phyloP scores from a whole-genome alignment of 2,888 invertebrate species.

The Oscheius onirici region DNA sequence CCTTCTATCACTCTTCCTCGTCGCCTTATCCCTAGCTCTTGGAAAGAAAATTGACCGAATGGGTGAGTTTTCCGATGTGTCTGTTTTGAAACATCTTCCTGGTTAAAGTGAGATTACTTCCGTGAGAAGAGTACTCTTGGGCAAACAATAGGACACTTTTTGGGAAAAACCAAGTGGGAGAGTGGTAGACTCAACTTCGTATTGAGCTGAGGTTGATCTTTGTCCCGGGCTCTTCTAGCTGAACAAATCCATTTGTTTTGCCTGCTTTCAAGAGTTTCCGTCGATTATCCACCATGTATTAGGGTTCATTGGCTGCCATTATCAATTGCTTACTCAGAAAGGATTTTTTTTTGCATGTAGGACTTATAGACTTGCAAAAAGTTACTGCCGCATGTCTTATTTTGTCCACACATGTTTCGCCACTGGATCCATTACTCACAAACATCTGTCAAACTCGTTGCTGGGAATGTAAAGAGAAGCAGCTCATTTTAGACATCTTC shows the following conservation, averaged over 20 bases:
- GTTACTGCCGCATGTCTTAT: background rate
- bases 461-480: background rate
- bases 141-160: background rate
- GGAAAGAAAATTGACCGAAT: conserved; percentile 69
- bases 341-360: too few relatives aligned
- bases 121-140: background rate
- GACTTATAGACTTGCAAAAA: too few relatives aligned
- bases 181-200: background rate
- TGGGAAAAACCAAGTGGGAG: background rate
- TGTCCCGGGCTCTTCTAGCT: too few relatives aligned
- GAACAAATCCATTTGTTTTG: too few relatives aligned
- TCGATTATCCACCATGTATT: too few relatives aligned
- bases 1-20: conserved; percentile 60
- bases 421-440: background rate
- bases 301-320: too few relatives aligned
- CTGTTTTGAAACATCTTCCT: background rate
- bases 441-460: background rate
- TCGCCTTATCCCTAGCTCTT: conserved; percentile 66
- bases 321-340: too few relatives aligned
- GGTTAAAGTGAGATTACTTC: background rate
- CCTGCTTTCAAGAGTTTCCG: too few relatives aligned
- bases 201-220: too few relatives aligned
- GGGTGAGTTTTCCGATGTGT: conserved; percentile 54
- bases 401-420: background rate
- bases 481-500: background rate